Evolutionary conservation across 2,888 invertebrate genomes (phyloP), one percentile per base, ranked within the genome.

Genomic region (Leptinotarsa peninsularis): DNA sequence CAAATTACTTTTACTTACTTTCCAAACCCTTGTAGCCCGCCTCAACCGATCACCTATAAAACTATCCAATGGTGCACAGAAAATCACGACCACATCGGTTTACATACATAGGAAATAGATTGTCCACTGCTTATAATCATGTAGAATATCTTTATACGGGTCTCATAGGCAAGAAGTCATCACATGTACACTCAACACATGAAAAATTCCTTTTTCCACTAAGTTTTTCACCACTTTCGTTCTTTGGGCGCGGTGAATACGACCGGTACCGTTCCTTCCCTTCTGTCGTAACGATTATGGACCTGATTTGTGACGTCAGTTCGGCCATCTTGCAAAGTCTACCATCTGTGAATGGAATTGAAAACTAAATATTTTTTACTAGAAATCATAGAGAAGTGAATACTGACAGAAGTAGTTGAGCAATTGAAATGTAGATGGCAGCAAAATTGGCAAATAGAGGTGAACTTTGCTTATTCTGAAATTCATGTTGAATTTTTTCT

Each of bases 21-120:
- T 84, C 84, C 83, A 83, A 83, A 82, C 82, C 81, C 81, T 80
- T 81, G 78, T 81, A 81, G 80, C 80, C 81, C 77, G 71, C 78
- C 79, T 74, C 80, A 81, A 80, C 82, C 81, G 80, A 84, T 81
- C 83, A 81, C 82, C 82, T 83, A 82, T 81, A 80, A 82, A 80
- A 85, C 87, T 86, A 87, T 86, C 87, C 85, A 84, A 85, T 83
- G 82, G 83, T 84, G 83, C 81, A 82, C 81, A 84, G 83, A 82
- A 85, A 86, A 87, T 87, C 87, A 87, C 87, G 85, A 88, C 86
- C 86, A 86, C 87, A 86, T 86, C 83, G 85, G 86, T 83, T 84
- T 84, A 83, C 85, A 86, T 85, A 85, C 87, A 88, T 88, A 84
- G 86, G 87, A 87, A 85, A 85, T 83, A 83, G 83, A 83, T 83